Evolutionary conservation across 92 coral and sea anemone species (phyloP), one percentile per base, ranked within the genome.

Genomic region (Porites cylindrica): DNA sequence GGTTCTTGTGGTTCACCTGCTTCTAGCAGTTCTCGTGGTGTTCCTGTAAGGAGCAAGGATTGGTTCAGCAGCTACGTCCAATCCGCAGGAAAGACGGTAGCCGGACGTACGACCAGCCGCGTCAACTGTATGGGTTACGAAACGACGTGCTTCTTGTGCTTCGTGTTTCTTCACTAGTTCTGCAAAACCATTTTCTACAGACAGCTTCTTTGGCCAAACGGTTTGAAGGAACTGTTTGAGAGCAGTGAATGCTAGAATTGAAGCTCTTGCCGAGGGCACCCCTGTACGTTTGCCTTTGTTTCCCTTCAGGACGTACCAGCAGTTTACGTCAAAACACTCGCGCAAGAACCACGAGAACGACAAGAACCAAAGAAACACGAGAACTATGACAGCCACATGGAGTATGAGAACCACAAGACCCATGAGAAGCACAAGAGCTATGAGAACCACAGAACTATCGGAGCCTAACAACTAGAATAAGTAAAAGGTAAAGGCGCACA

Each of bases 291-390:
- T 89, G 52, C 90, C 91, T 32, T 93, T 91, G 69, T 72, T 86
- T 7, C 95, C 95, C 71, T 89, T 94, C 14, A 94, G 50, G 6
- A 86, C 81, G 63, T 89, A 94, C 95, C 95, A 91, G 66, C 86
- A 87, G 24, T 94, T 92, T 19, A 93, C 96, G 52, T 93, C 92
- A 52, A 85, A 91, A 68, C 82, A 71, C 19, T 88, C 85, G 77
- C 96, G 88, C 14, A 93, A 81, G 74, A 29, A 29, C 32, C 32
- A 29, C 32, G 32, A 29, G 32, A 29, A 29, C 32, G 32, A 29
- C 32, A 29, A 29, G 32, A 29, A 2, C 32, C 32, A 29, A 29
- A 29, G 32, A 29, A 29, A 29, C 32, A 29, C 32, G 32, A 29
- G 32, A 29, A 29, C 32, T 29, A 29, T 29, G 32, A 29, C 2